Evolutionary conservation across 64 coral and sea anemone species (phyloP).

Genomic region (Porites lutea): DNA sequence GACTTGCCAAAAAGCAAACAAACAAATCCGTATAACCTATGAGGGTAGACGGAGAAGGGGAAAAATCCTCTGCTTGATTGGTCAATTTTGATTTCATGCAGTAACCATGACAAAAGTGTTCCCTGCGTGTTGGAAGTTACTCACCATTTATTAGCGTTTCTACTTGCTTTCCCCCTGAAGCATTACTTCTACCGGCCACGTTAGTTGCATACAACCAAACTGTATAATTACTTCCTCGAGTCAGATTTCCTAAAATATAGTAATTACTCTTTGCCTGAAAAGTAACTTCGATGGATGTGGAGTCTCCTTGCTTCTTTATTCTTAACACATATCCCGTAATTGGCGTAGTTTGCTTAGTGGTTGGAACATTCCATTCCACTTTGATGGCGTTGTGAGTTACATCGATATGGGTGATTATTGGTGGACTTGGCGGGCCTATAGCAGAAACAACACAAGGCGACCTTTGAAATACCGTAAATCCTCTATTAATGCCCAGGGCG

Average conservation of each 20-base stretch:
- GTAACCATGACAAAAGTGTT: too few relatives aligned
- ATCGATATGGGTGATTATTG: not conserved
- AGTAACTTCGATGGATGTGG: too few relatives aligned
- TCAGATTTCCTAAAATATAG: not conserved
- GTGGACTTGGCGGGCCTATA: not conserved
- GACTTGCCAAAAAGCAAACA: too few relatives aligned
- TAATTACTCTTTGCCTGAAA: conserved; percentile 13
- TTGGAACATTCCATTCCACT: not conserved
- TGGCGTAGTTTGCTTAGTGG: not conserved
- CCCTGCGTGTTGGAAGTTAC: not conserved
- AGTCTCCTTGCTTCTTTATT: not conserved
- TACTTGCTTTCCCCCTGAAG: not conserved
- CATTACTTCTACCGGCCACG: conserved; percentile 10
- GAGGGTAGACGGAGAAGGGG: too few relatives aligned
- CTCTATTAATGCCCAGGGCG: too few relatives aligned
- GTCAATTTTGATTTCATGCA: too few relatives aligned
- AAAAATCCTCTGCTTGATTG: too few relatives aligned
- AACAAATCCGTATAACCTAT: too few relatives aligned
- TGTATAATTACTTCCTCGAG: not conserved
- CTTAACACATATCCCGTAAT: conserved; percentile 4
- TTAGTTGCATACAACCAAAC: conserved; percentile 1
- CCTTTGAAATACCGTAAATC: not conserved
- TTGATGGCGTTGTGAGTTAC: not conserved
- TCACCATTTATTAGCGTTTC: not conserved
- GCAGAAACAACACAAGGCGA: not conserved